Conservation (phyloP, 2,113 vertebrate species). For the Passer domesticus region DNA sequence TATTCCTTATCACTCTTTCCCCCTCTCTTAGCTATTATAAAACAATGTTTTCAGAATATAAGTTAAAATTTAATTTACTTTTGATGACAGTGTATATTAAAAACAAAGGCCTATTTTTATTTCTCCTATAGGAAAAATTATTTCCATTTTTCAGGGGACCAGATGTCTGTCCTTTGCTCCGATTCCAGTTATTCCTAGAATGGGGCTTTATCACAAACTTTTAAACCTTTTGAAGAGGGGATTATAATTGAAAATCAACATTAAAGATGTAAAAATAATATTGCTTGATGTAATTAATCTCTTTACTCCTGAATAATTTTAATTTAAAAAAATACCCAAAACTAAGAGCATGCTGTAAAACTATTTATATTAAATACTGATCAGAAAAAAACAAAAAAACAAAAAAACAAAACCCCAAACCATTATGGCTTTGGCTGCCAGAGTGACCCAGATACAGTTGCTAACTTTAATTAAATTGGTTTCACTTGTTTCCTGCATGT, state of each 20-base stretch:
- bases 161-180: neutral
- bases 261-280: neutral
- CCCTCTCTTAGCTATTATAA: neutral
- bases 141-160: neutral
- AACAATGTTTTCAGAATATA: neutral
- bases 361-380: neutral
- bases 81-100: neutral
- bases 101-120: neutral
- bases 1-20: neutral
- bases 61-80: neutral
- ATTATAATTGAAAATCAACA: constrained; percentile 1
- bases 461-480: constrained; percentile 47
- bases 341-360: neutral
- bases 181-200: neutral
- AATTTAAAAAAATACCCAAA: neutral
- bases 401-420: neutral
- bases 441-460: constrained; percentile 31
- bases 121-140: neutral
- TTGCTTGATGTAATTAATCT: neutral
- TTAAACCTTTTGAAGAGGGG: neutral
- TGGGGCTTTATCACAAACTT: neutral
- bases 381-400: neutral
- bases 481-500: neutral
- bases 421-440: neutral
- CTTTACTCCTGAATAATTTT: neutral